Conservation (phyloP, 2,113 vertebrate genomes). For the Pachypanchax playfairii region DNA sequence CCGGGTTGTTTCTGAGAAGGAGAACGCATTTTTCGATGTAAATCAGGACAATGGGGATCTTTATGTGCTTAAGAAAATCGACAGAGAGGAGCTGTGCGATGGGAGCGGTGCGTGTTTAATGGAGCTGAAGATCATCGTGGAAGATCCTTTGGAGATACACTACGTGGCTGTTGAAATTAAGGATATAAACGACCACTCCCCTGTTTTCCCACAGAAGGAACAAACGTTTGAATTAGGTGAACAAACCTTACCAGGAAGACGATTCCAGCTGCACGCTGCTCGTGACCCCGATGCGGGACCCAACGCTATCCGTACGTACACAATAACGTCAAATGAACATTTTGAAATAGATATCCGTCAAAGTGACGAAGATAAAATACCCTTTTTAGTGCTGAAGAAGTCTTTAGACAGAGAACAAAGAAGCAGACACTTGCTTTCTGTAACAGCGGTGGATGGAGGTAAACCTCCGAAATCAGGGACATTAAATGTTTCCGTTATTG, state of each 20-base stretch:
- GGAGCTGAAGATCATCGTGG: constrained; percentile 64
- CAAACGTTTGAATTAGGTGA: constrained; percentile 63
- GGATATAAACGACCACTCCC: constrained; percentile 73
- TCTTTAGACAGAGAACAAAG: constrained; percentile 62
- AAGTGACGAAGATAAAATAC: constrained; percentile 49
- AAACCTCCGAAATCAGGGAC: constrained; percentile 52
- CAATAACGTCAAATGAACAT: constrained; percentile 57
- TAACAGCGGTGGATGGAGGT: constrained; percentile 71
- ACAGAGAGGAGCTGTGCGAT: constrained; percentile 67
- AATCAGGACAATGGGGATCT: constrained; percentile 74
- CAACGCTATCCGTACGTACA: constrained; percentile 65
- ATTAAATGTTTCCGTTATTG: constrained; percentile 55
- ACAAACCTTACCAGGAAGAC: constrained; percentile 43
- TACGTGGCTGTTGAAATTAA: constrained; percentile 65
- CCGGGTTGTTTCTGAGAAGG: constrained; percentile 62
- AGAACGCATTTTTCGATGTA: constrained; percentile 72
- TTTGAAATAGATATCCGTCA: constrained; percentile 57
- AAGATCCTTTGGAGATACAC: constrained; percentile 73
- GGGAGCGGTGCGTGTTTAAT: constrained; percentile 48
- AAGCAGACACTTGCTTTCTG: neutral
- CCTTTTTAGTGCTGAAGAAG: constrained; percentile 61
- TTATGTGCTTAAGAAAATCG: constrained; percentile 66
- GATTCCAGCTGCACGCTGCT: constrained; percentile 67
- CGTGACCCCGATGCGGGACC: constrained; percentile 65
- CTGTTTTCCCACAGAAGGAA: constrained; percentile 45